A percentile compares a stretch with the other conserved stretches of the same genome.
phyloP scores from a whole-genome alignment of 2,797 vertebrate genomes.

The Rhinophrynus dorsalis region DNA sequence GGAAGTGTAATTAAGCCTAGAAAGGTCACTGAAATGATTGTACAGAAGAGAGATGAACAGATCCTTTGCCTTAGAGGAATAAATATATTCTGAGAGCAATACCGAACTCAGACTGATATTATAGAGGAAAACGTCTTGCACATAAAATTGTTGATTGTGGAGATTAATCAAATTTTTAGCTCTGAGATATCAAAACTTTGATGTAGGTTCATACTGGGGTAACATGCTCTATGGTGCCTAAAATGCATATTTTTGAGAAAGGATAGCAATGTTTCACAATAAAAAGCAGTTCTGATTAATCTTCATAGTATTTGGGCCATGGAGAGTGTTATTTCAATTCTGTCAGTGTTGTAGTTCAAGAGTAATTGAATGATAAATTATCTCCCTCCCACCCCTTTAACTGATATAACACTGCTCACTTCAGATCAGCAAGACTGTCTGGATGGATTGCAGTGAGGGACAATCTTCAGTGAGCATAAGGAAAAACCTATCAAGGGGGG shows the following conservation, averaged over 20 bases:
- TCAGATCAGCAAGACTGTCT: too few species aligned
- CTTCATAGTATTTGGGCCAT: too few species aligned
- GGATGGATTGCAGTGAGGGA: too few species aligned
- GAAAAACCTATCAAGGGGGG: too few species aligned
- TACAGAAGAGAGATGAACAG: conserved; percentile 60
- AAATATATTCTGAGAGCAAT: conserved; percentile 21
- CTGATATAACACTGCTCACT: too few species aligned
- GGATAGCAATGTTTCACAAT: too few species aligned
- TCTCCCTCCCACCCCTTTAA: too few species aligned
- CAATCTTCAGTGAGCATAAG: too few species aligned
- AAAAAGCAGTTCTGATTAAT: too few species aligned
- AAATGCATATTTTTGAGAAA: conserved; percentile 8
- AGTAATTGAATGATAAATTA: too few species aligned
- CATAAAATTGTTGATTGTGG: conserved; percentile 18
- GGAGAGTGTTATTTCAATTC: too few species aligned
- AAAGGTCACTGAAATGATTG: conserved; percentile 63
- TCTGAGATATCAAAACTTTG: conserved; percentile 12
- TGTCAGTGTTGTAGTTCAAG: too few species aligned
- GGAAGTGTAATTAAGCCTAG: conserved; percentile 67
- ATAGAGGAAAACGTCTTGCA: conserved; percentile 8
- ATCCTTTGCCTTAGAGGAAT: conserved; percentile 51
- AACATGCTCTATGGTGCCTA: conserved; percentile 20
- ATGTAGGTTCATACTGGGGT: conserved; percentile 6
- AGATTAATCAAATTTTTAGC: conserved; percentile 27
- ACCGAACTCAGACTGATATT: not conserved